Percentiles rank a stretch among this genome's conserved stretches.
phyloP scores from a whole-genome alignment of 2,113 vertebrate genomes.

The Xyrauchen texanus region DNA sequence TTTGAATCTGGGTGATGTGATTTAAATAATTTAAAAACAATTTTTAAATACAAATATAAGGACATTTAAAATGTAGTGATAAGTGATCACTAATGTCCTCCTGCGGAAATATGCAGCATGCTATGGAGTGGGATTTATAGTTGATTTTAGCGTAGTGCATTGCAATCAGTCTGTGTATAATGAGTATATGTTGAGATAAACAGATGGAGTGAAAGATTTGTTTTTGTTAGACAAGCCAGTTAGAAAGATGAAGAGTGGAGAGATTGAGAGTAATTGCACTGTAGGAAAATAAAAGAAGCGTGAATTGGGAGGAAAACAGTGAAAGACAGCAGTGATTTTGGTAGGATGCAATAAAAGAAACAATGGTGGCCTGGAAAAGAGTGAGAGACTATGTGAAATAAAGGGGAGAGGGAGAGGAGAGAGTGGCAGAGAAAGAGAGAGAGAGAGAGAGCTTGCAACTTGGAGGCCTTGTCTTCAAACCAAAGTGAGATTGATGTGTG shows the following conservation, averaged over 20 bases:
- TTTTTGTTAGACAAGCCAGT: constrained; percentile 17
- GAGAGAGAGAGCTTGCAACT: too few species aligned
- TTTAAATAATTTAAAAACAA: too few species aligned
- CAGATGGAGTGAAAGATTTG: constrained; percentile 29
- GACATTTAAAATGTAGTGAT: too few species aligned
- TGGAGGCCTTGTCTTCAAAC: constrained; percentile 37
- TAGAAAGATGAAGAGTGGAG: background rate
- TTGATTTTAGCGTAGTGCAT: background rate
- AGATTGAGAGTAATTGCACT: constrained; percentile 25
- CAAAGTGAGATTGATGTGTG: constrained; percentile 8
- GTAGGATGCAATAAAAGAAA: constrained; percentile 10
- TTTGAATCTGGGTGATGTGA: too few species aligned
- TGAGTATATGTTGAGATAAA: constrained; percentile 9
- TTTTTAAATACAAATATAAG: too few species aligned
- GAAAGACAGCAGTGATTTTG: constrained; percentile 9
- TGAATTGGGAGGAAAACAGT: background rate
- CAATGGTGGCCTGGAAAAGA: background rate
- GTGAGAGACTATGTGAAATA: background rate
- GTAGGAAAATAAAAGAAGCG: constrained; percentile 19
- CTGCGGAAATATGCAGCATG: background rate
- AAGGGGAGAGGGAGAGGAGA: background rate
- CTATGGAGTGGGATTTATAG: background rate
- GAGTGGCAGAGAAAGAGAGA: too few species aligned
- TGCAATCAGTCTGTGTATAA: constrained; percentile 9
- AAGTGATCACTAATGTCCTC: too few species aligned